These are phyloP conservation scores for Dendrolimus houi DNA, from an alignment of 2,888 invertebrate genomes.

Conservation along the genomic window DNA sequence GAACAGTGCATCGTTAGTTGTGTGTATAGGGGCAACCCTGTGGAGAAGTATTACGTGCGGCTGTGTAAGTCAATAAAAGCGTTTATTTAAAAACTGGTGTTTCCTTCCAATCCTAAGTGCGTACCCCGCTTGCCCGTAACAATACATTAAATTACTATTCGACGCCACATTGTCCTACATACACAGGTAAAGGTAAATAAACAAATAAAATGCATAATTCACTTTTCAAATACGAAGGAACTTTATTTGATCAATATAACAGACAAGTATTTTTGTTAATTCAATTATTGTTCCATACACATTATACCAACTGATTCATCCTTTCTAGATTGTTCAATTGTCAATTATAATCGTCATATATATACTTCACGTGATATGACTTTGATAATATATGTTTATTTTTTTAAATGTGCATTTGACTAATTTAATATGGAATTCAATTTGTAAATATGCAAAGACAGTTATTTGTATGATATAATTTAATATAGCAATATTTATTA, in stretches of 20 bases:
- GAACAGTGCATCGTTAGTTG: too few species aligned
- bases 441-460: constrained; percentile 49
- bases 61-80: too few species aligned
- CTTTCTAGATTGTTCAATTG: constrained; percentile 44
- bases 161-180: too few species aligned
- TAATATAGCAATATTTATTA: constrained; percentile 47
- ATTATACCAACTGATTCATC: constrained; percentile 26
- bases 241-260: constrained; percentile 71
- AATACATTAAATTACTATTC: too few species aligned
- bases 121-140: too few species aligned
- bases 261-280: constrained; percentile 48
- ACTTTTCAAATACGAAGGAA: constrained; percentile 59
- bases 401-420: constrained; percentile 40
- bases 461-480: constrained; percentile 31
- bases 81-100: too few species aligned
- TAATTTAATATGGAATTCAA: constrained; percentile 46
- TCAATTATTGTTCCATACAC: constrained; percentile 36
- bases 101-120: too few species aligned
- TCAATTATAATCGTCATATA: constrained; percentile 39
- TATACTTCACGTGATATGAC: constrained; percentile 56
- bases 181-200: not conserved
- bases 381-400: constrained; percentile 33
- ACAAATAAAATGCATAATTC: constrained; percentile 18
- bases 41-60: too few species aligned
- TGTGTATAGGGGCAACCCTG: too few species aligned